Evolutionary conservation across 2,797 vertebrate species (phyloP), one percentile per base, ranked within the genome.

Genomic region (Poeciliopsis presidionis): DNA sequence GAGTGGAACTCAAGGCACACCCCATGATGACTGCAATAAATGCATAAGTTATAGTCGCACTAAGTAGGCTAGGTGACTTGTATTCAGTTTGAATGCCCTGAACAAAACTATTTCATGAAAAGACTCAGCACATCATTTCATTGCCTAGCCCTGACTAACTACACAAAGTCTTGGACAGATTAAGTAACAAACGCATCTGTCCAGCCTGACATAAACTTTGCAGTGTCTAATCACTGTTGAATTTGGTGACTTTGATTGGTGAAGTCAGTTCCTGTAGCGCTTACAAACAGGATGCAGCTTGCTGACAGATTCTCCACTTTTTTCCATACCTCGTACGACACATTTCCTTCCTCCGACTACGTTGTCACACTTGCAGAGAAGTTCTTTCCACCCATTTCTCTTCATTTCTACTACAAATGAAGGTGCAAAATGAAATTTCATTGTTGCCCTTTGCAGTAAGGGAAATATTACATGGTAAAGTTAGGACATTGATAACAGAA

Each of bases 281-380:
- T 53, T 73, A 45, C 22, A 67, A 86, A 89, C 90, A 92, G 91
- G 93, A 94, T 91, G 80, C 75, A 83, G 30, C n/a, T 73, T 63
- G 81, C 63, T 81, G 83, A 55, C 75, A 70, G 78, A 75, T 79
- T 82, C 46, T 84, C 30, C 81, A 73, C 63, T 67, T 63, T 57
- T 78, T 28, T 20, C 2, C 57, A 74, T 12, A 73, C 49, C 74
- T 22, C 41, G 7, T 25, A 33, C 25, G 3, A 65, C 75, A 73
- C 78, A 82, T 81, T 93, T 94, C 92, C 94, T 93, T 93, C 92
- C 89, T 82, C 77, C 51, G 78, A 18, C 78, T 70, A 16, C 30
- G 36, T 49, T 76, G 36, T 82, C 39, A 33, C 80, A 77, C 45
- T 67, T 82, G 28, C n/a, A 8, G 18, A 79, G 2, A 80, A 8